Conservation (phyloP, 2,113 vertebrate genomes). For the Platichthys flesus region DNA sequence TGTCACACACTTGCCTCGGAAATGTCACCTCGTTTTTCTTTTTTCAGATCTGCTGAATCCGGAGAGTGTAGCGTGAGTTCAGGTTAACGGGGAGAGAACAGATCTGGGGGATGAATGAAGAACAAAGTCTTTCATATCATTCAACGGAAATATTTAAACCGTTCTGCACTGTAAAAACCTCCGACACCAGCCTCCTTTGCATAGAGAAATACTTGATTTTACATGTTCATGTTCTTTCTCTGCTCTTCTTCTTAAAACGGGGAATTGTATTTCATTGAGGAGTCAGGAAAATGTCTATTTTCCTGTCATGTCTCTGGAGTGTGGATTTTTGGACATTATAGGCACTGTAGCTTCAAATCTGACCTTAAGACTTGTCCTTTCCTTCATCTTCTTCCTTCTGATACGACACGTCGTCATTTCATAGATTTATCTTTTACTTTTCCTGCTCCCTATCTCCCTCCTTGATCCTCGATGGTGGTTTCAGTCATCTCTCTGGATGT, state of each 20-base stretch:
- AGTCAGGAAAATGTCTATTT: not conserved
- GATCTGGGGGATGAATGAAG: too few relatives aligned
- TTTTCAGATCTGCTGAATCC: conserved; percentile 13
- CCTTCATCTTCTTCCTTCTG: too few relatives aligned
- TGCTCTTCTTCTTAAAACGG: too few relatives aligned
- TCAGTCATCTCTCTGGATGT: not conserved
- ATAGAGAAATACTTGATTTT: too few relatives aligned
- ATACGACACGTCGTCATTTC: too few relatives aligned
- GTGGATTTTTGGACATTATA: not conserved
- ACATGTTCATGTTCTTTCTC: too few relatives aligned
- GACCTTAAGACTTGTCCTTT: too few relatives aligned
- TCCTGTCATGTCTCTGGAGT: not conserved
- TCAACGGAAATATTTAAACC: too few relatives aligned
- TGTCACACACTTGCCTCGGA: conserved; percentile 67
- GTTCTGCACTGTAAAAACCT: too few relatives aligned
- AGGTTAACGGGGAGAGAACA: conserved; percentile 22
- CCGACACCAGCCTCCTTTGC: too few relatives aligned
- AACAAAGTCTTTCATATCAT: too few relatives aligned
- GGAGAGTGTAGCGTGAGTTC: conserved; percentile 15
- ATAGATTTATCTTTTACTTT: too few relatives aligned
- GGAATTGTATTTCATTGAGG: not conserved
- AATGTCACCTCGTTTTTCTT: conserved; percentile 54
- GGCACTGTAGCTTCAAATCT: not conserved
- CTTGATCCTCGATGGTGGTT: not conserved
- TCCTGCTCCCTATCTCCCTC: not conserved